A percentile compares a stretch with the other conserved stretches of the same genome.
Evolutionary conservation across 2,888 invertebrate species (phyloP).

Genomic region (Anthophora plumipes): DNA sequence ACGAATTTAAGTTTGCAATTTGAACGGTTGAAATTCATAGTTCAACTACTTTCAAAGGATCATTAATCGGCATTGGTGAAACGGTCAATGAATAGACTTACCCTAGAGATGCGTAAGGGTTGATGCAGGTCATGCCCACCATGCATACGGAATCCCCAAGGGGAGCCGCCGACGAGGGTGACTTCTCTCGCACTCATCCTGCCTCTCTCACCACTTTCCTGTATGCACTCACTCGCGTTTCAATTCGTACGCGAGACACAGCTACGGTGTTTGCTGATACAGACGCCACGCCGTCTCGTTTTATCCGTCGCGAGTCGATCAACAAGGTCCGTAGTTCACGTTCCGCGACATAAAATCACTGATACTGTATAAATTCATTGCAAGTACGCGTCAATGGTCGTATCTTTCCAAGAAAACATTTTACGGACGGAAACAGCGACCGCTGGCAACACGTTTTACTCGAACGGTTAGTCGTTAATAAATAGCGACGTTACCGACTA

Average conservation of each 20-base stretch:
- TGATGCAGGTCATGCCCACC: conserved; percentile 92
- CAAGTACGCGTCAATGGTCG: conserved; percentile 1
- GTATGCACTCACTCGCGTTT: conserved; percentile 32
- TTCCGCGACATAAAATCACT: conserved; percentile 22
- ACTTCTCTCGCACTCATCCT: conserved; percentile 90
- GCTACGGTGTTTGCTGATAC: neutral
- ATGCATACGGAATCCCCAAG: conserved; percentile 96
- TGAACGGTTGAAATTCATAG: neutral
- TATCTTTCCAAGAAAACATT: conserved; percentile 11
- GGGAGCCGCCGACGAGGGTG: conserved; percentile 92
- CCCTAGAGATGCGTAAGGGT: conserved; percentile 92
- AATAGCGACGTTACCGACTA: conserved; percentile 2
- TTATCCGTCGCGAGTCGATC: conserved; percentile 12
- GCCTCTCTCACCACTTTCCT: conserved; percentile 19
- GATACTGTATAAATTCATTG: conserved; percentile 9
- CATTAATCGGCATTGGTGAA: neutral
- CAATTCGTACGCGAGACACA: conserved; percentile 12
- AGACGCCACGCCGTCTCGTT: conserved; percentile 57
- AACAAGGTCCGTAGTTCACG: conserved; percentile 32
- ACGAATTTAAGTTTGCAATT: neutral
- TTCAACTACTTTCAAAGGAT: neutral
- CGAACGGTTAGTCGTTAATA: neutral
- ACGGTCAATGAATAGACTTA: conserved; percentile 84
- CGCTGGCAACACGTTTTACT: neutral
- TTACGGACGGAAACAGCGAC: neutral